A percentile compares a stretch with the other conserved stretches of the same genome.
Conservation (phyloP, 1,140 invertebrate species). For the Caenorhabditis tropicalis region DNA sequence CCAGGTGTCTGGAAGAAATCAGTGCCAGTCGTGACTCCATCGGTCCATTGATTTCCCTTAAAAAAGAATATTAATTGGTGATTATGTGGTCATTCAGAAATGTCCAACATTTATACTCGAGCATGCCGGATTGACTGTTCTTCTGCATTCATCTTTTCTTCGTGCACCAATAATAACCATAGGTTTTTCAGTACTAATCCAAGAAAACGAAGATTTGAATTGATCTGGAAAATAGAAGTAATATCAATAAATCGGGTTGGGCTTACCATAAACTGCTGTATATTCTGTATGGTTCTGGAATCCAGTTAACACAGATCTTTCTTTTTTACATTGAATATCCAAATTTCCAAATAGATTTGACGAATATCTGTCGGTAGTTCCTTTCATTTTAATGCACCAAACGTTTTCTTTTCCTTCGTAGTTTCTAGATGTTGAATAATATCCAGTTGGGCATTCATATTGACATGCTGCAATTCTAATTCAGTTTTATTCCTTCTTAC, state of each 20-base stretch:
- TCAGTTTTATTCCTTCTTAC: neutral
- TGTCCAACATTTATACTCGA: neutral
- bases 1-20: neutral
- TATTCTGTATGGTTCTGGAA: slow-evolving; percentile 20
- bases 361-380: neutral
- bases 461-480: neutral
- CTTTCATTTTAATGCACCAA: slow-evolving; percentile 15
- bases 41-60: slow-evolving; percentile 5
- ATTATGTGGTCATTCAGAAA: neutral
- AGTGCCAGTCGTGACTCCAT: neutral
- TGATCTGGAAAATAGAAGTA: neutral
- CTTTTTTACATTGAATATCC: slow-evolving; percentile 12
- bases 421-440: neutral
- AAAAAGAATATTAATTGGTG: no score
- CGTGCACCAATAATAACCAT: neutral
- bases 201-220: neutral
- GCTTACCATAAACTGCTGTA: neutral
- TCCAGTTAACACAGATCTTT: neutral
- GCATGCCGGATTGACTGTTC: neutral
- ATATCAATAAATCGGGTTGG: neutral
- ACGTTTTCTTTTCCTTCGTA: neutral
- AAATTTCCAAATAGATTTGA: neutral
- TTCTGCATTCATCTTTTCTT: neutral
- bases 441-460: neutral
- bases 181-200: neutral